Evolutionary conservation across 37 sponge, comb jelly and placozoan genomes (phyloP).

Genomic region (Amphimedon queenslandica): DNA sequence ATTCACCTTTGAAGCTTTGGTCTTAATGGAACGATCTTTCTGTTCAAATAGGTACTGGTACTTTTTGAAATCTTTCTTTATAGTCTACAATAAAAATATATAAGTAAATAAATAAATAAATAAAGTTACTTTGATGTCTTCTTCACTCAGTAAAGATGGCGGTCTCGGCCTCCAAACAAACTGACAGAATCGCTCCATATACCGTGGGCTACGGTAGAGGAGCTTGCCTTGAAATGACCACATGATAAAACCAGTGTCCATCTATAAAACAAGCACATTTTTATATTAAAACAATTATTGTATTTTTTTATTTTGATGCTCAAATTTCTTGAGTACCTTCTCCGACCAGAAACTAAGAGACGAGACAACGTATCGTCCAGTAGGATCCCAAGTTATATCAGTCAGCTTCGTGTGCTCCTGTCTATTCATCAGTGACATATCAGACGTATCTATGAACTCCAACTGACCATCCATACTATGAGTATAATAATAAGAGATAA

Average conservation of each 20-base stretch:
- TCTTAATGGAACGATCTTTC: constrained; percentile 64
- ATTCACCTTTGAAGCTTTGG: constrained; percentile 89
- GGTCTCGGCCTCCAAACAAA: constrained; percentile 93
- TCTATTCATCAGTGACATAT: constrained; percentile 65
- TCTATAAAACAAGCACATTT: constrained; percentile 17
- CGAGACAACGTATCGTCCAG: constrained; percentile 88
- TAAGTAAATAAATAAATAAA: background rate
- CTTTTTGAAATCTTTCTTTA: constrained; percentile 82
- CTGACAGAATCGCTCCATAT: constrained; percentile 76
- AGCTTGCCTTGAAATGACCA: constrained; percentile 93
- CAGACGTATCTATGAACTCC: constrained; percentile 86
- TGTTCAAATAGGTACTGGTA: constrained; percentile 83
- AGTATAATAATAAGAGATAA: background rate
- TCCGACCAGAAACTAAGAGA: constrained; percentile 81
- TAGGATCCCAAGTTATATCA: constrained; percentile 97
- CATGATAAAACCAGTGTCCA: constrained; percentile 87
- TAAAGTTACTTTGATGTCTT: constrained; percentile 56
- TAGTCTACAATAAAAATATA: constrained; percentile 30
- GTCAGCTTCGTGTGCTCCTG: constrained; percentile 71
- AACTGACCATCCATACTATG: constrained; percentile 70
- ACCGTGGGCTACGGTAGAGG: constrained; percentile 56
- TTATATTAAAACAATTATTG: too few relatives aligned
- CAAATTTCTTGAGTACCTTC: constrained; percentile 42
- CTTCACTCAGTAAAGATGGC: constrained; percentile 76
- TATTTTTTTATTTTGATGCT: background rate